These are phyloP conservation scores for Ptychadena robeensis DNA, from an alignment of 2,797 vertebrate genomes.

Conservation along the genomic window DNA sequence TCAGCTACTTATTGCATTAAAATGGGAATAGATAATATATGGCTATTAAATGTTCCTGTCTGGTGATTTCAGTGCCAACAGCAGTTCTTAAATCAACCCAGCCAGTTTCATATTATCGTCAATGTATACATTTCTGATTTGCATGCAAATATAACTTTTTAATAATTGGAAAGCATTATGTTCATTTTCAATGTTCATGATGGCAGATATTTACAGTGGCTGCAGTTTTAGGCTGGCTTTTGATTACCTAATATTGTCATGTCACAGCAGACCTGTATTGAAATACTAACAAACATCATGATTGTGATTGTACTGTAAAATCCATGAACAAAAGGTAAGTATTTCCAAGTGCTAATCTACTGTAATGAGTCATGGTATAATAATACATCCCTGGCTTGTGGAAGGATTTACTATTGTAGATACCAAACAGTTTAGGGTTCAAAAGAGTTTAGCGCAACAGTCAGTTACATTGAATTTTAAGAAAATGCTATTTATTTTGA, in stretches of 20 bases:
- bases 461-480: too few relatives aligned
- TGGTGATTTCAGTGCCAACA: not conserved
- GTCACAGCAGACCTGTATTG: not conserved
- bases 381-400: conserved; percentile 30
- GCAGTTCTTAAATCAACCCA: not conserved
- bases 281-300: conserved; percentile 4
- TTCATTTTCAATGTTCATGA: not conserved
- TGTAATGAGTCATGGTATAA: conserved; percentile 39
- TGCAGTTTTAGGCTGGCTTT: not conserved
- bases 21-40: not conserved
- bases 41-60: not conserved
- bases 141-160: not conserved
- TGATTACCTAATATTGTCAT: not conserved
- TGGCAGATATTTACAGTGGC: not conserved
- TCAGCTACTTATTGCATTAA: not conserved
- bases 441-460: not conserved
- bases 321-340: not conserved
- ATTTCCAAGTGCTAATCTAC: not conserved
- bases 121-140: not conserved
- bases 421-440: not conserved
- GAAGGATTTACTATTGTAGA: conserved; percentile 2
- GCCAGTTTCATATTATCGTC: not conserved
- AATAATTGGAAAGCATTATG: not conserved
- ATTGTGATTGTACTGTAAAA: conserved; percentile 12
- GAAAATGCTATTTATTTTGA: not conserved